Evolutionary conservation across 1,140 invertebrate species (phyloP).

Genomic region (Atopsyche davidsoni): DNA sequence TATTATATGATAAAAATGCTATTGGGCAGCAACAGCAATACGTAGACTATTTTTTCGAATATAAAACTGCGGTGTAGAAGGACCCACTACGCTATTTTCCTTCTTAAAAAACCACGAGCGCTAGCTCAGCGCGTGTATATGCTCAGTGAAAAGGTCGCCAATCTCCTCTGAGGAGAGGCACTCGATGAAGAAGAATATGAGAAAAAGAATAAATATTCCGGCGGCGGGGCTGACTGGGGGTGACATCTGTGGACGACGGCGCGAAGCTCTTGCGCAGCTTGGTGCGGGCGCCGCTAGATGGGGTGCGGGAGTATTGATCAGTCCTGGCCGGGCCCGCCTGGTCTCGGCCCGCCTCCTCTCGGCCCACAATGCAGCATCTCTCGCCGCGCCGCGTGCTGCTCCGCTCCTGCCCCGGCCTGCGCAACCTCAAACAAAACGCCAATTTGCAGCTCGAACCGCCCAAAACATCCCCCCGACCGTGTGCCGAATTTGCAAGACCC

Average conservation of each 20-base stretch:
- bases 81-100: no score
- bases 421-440: background rate
- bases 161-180: no score
- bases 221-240: background rate
- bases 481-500: background rate
- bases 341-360: conserved; percentile 4
- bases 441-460: background rate
- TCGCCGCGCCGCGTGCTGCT: background rate
- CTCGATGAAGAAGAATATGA: no score
- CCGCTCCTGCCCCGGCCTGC: background rate
- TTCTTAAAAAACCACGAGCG: no score
- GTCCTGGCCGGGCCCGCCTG: no score
- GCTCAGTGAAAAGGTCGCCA: no score
- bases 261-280: conserved; percentile 3
- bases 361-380: conserved; percentile 29
- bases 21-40: no score
- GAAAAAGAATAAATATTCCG: no score
- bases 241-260: background rate
- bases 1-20: no score
- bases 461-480: background rate
- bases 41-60: no score
- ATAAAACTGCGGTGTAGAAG: no score
- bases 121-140: no score
- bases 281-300: conserved; percentile 16
- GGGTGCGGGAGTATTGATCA: conserved; percentile 29